Conservation (phyloP, 1,140 invertebrate species). For the Apis dorsata region DNA sequence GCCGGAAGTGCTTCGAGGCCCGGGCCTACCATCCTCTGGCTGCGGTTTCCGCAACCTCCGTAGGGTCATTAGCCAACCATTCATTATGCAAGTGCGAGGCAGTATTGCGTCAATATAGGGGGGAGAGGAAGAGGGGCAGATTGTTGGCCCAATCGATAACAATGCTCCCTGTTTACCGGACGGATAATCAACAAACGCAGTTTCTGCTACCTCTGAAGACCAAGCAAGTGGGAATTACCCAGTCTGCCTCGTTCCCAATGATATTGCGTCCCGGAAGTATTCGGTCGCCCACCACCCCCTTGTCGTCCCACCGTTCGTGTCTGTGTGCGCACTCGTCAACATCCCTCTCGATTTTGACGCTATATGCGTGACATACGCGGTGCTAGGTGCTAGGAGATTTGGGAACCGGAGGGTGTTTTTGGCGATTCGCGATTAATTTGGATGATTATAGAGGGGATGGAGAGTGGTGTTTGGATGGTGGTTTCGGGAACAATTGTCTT, state of each 20-base stretch:
- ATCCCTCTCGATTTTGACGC: neutral
- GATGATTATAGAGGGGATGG: neutral
- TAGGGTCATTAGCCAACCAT: constrained; percentile 77
- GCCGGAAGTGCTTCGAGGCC: constrained; percentile 72
- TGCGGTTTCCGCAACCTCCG: constrained; percentile 76
- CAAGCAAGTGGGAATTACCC: constrained; percentile 68
- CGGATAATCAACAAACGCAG: constrained; percentile 74
- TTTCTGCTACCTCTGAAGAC: constrained; percentile 65
- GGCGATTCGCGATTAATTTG: neutral
- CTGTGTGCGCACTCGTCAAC: neutral
- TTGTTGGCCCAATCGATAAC: constrained; percentile 77
- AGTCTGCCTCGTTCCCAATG: constrained; percentile 54
- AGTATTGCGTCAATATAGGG: constrained; percentile 75
- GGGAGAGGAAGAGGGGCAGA: constrained; percentile 62
- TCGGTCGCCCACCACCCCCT: constrained; percentile 3
- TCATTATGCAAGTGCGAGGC: constrained; percentile 76
- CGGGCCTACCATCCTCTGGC: constrained; percentile 65
- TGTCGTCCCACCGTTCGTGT: neutral
- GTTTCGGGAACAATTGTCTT: neutral
- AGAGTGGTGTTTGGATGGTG: neutral
- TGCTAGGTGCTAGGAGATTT: too few relatives aligned
- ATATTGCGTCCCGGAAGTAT: constrained; percentile 65
- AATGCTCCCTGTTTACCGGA: constrained; percentile 73
- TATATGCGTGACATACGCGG: neutral
- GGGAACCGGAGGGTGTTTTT: neutral